phyloP scores from a whole-genome alignment of 2,888 invertebrate species.

The Tetheella fluctuosa region DNA sequence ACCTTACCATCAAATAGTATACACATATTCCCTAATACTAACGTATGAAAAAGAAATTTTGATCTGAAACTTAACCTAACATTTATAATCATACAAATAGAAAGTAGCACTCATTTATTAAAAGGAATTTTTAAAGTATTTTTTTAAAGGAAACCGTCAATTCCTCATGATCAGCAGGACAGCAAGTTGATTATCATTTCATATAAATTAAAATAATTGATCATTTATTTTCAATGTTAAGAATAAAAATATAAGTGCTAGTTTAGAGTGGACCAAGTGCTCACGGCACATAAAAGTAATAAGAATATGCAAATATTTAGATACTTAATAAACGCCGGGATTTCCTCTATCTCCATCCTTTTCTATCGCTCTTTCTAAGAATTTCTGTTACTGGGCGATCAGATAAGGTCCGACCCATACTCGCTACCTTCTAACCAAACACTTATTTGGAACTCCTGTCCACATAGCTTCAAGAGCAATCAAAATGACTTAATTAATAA shows the following conservation, averaged over 20 bases:
- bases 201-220: neutral
- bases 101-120: neutral
- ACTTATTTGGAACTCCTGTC: neutral
- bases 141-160: neutral
- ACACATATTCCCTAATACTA: slow-evolving; percentile 33
- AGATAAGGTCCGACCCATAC: too few species aligned
- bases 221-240: neutral
- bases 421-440: neutral
- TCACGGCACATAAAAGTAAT: too few species aligned
- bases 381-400: too few species aligned
- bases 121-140: slow-evolving; percentile 7
- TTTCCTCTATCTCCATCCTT: too few species aligned
- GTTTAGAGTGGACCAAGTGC: too few species aligned
- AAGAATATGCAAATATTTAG: too few species aligned
- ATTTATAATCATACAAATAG: slow-evolving; percentile 20
- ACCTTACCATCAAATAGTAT: slow-evolving; percentile 35
- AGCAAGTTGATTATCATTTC: neutral
- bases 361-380: too few species aligned
- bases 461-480: slow-evolving; percentile 17
- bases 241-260: neutral
- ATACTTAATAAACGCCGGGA: too few species aligned
- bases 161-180: neutral
- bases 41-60: slow-evolving; percentile 34
- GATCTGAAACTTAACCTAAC: slow-evolving; percentile 32
- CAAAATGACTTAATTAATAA: slow-evolving; percentile 18